phyloP scores from a whole-genome alignment of 2,888 invertebrate species.

The Melolontha melolontha region DNA sequence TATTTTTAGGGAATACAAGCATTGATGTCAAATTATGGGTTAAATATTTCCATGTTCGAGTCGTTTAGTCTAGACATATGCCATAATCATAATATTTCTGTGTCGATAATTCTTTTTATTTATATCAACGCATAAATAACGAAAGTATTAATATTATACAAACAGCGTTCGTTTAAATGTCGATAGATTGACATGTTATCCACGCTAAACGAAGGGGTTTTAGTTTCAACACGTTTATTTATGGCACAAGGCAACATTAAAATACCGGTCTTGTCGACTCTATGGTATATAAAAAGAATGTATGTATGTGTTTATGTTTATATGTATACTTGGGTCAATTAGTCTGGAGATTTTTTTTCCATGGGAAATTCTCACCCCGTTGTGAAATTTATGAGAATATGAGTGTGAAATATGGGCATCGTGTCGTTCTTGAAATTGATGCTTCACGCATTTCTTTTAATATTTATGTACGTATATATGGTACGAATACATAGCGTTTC shows the following conservation, averaged over 20 bases:
- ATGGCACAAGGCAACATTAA: neutral
- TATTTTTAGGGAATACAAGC: neutral
- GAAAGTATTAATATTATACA: conserved; percentile 16
- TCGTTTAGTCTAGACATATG: neutral
- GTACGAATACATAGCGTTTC: neutral
- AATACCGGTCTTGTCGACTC: neutral
- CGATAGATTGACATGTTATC: conserved; percentile 20
- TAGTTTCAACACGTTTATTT: conserved; percentile 11
- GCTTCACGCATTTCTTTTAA: neutral
- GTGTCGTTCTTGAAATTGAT: neutral
- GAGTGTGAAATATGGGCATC: conserved; percentile 12
- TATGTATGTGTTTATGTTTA: no score
- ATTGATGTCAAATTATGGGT: no score
- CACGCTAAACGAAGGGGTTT: conserved; percentile 8
- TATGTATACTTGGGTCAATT: conserved; percentile 19
- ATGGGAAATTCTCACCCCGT: conserved; percentile 14
- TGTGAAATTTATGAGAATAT: conserved; percentile 16
- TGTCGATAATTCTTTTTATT: neutral
- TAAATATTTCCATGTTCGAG: neutral
- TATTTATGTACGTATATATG: neutral
- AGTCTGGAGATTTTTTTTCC: conserved; percentile 2
- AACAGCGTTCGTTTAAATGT: conserved; percentile 12
- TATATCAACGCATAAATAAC: neutral
- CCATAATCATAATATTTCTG: neutral
- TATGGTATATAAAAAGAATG: conserved; percentile 1